Conservation (phyloP, 2,888 invertebrate species). For the Trichopria drosophilae region DNA sequence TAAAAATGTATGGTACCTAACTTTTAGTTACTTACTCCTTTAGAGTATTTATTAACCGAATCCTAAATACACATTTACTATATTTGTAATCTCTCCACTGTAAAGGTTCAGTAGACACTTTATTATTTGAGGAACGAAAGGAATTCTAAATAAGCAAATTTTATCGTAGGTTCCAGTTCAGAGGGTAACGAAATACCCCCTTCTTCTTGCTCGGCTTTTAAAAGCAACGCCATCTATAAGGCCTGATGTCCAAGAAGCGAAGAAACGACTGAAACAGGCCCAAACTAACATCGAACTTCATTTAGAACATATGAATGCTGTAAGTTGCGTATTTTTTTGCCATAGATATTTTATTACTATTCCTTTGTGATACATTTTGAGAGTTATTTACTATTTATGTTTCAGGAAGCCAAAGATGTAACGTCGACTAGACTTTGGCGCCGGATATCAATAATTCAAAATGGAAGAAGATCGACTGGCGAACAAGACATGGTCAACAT, state of each 20-base stretch:
- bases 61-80: too few relatives aligned
- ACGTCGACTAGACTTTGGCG: constrained; percentile 88
- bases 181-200: constrained; percentile 94
- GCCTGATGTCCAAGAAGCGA: constrained; percentile 76
- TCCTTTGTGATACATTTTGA: background rate
- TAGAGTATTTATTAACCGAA: too few relatives aligned
- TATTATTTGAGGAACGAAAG: too few relatives aligned
- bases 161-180: constrained; percentile 96
- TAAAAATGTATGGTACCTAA: too few relatives aligned
- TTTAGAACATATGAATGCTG: constrained; percentile 90
- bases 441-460: constrained; percentile 76
- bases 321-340: constrained; percentile 43
- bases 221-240: constrained; percentile 79
- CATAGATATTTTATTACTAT: constrained; percentile 4
- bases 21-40: too few relatives aligned
- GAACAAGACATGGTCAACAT: constrained; percentile 89
- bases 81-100: too few relatives aligned
- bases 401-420: constrained; percentile 81
- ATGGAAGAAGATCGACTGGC: constrained; percentile 72
- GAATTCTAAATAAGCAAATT: too few relatives aligned
- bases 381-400: constrained; percentile 6
- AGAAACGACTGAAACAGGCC: constrained; percentile 82
- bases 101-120: too few relatives aligned
- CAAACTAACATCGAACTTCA: constrained; percentile 92
- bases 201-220: constrained; percentile 84